Evolutionary conservation across 2,113 vertebrate genomes (phyloP).

Genomic region (Microtus ochrogaster): DNA sequence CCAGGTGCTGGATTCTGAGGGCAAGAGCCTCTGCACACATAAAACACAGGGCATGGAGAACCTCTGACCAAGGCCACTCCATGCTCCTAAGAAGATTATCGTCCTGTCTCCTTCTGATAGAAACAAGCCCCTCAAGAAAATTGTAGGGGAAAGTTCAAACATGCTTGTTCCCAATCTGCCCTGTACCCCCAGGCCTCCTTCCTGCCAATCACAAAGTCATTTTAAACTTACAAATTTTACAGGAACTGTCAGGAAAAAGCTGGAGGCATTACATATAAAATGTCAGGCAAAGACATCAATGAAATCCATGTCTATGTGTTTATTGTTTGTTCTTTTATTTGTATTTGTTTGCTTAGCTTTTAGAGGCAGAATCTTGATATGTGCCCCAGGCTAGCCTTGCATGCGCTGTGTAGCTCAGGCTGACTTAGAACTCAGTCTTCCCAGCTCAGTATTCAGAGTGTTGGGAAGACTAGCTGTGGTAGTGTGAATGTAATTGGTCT

Average conservation of each 20-base stretch:
- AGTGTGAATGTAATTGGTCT: neutral
- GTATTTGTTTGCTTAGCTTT: too few relatives aligned
- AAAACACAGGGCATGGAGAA: neutral
- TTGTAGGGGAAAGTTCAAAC: neutral
- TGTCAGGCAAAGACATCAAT: conserved; percentile 65
- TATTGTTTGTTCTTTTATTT: neutral
- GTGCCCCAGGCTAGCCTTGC: neutral
- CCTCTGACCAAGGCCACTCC: neutral
- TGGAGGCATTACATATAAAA: conserved; percentile 65
- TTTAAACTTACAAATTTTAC: conserved; percentile 45
- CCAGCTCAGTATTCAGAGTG: neutral
- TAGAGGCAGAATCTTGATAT: too few relatives aligned
- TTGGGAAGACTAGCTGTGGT: neutral
- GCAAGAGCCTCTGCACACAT: neutral
- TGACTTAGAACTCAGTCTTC: neutral
- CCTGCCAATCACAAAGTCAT: conserved; percentile 36
- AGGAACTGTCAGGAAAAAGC: conserved; percentile 39
- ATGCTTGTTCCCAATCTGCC: neutral
- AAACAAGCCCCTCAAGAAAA: neutral
- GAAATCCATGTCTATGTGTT: conserved; percentile 52
- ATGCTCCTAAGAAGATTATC: neutral
- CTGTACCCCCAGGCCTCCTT: neutral
- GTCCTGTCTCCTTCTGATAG: neutral
- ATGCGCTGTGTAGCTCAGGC: too few relatives aligned
- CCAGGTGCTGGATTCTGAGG: conserved; percentile 8